These are phyloP conservation scores for Brachypteracias leptosomus DNA, from an alignment of 2,113 vertebrate species.

Conservation along the genomic window DNA sequence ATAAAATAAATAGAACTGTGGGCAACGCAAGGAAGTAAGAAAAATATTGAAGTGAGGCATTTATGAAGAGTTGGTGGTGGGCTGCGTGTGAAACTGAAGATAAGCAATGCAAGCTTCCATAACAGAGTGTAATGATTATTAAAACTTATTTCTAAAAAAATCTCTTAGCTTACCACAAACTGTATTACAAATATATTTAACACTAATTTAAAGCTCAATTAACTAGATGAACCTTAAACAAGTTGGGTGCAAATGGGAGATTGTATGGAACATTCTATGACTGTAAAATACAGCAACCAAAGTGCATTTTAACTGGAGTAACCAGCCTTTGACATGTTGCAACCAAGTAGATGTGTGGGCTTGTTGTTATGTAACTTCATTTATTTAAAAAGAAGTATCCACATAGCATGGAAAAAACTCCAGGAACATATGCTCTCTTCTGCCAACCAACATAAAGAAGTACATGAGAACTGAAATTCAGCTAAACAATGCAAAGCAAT, in stretches of 20 bases:
- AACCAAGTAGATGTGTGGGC: not conserved
- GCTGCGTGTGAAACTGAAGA: not conserved
- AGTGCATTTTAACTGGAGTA: not conserved
- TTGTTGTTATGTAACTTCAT: not conserved
- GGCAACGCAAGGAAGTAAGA: not conserved
- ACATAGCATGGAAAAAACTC: not conserved
- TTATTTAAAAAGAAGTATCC: not conserved
- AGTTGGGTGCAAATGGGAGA: not conserved
- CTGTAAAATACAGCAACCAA: not conserved
- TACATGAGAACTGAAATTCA: not conserved
- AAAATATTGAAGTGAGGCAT: not conserved
- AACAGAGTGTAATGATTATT: not conserved
- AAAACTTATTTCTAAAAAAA: not conserved
- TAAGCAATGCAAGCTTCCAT: fast-evolving
- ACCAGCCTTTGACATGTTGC: not conserved
- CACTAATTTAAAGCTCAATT: not conserved
- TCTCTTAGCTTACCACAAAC: not conserved
- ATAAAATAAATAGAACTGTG: not conserved
- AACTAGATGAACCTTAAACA: not conserved
- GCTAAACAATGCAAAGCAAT: not conserved
- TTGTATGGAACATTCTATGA: not conserved
- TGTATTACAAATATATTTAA: not conserved
- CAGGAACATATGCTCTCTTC: not conserved
- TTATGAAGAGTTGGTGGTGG: not conserved
- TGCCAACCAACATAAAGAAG: not conserved